Conservation (phyloP, 2,888 invertebrate species). For the Cartodere bifasciata region DNA sequence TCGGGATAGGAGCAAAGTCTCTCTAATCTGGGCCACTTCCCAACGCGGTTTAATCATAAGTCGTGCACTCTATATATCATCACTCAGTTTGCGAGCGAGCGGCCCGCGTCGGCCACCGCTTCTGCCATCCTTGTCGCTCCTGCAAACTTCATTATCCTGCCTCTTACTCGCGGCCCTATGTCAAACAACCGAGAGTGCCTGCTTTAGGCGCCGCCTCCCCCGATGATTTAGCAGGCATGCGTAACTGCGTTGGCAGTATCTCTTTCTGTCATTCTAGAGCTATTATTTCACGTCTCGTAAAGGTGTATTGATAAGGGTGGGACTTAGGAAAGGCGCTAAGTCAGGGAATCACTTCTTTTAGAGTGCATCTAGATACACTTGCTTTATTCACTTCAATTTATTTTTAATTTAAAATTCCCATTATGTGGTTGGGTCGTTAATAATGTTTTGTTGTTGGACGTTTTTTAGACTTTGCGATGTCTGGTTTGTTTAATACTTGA, state of each 20-base stretch:
- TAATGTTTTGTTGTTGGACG: too few species aligned
- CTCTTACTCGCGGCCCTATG: conserved; percentile 19
- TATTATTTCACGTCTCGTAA: conserved; percentile 18
- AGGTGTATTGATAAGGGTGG: conserved; percentile 31
- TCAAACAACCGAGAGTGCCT: conserved; percentile 23
- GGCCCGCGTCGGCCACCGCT: conserved; percentile 26
- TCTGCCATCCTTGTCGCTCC: conserved; percentile 22
- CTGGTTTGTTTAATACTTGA: too few species aligned
- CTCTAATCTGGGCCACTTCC: conserved; percentile 65
- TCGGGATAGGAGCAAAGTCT: conserved; percentile 43
- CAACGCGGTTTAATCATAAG: conserved; percentile 63
- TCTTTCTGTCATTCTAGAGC: conserved; percentile 17
- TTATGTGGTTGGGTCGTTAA: too few species aligned
- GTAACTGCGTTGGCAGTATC: conserved; percentile 24
- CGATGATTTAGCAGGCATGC: conserved; percentile 28
- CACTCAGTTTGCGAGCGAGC: conserved; percentile 29
- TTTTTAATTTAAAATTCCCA: too few species aligned
- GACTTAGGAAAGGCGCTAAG: conserved; percentile 33
- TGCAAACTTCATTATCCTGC: conserved; percentile 21
- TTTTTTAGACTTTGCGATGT: too few species aligned
- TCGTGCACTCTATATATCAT: conserved; percentile 64
- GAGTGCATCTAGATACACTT: too few species aligned
- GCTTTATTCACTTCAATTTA: too few species aligned
- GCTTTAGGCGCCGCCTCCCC: conserved; percentile 26
- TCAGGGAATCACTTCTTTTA: conserved; percentile 30